Evolutionary conservation across 1,140 invertebrate genomes (phyloP).

Genomic region (Drosophila erecta): DNA sequence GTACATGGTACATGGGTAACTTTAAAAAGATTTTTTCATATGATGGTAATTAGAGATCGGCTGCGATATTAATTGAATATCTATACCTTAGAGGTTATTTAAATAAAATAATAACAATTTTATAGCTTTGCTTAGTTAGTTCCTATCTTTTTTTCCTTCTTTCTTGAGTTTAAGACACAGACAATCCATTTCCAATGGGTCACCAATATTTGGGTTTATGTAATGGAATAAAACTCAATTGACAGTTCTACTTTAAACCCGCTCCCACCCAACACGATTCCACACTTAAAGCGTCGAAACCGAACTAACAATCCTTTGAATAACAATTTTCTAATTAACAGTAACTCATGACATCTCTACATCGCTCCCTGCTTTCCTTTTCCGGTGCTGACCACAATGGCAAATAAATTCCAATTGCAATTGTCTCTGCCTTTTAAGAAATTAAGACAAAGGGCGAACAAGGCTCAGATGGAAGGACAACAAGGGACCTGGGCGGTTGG

Average conservation of each 20-base stretch:
- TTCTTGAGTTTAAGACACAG: too few species aligned
- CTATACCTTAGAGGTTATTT: too few species aligned
- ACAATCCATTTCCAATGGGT: too few species aligned
- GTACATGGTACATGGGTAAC: too few species aligned
- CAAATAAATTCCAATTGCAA: slow-evolving; percentile 66
- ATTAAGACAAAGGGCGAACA: slow-evolving; percentile 40
- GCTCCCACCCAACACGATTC: slow-evolving; percentile 5
- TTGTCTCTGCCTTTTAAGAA: slow-evolving; percentile 60
- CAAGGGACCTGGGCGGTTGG: neutral
- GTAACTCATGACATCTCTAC: slow-evolving; percentile 52
- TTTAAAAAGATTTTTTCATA: too few species aligned
- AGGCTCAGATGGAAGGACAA: slow-evolving; percentile 14
- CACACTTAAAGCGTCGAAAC: slow-evolving; percentile 9
- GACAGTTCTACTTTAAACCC: slow-evolving; percentile 8
- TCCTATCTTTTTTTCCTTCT: too few species aligned
- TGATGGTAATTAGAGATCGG: too few species aligned
- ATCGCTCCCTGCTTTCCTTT: neutral
- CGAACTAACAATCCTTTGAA: slow-evolving; percentile 16
- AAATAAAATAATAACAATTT: too few species aligned
- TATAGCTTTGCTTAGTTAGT: too few species aligned
- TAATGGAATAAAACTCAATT: neutral
- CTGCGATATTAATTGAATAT: too few species aligned
- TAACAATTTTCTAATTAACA: slow-evolving; percentile 75
- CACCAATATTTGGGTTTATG: too few species aligned
- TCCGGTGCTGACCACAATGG: slow-evolving; percentile 26